Percentiles rank a stretch among this genome's conserved stretches.
Conservation (phyloP, 2,797 vertebrate species). For the Lagodon rhomboides region DNA sequence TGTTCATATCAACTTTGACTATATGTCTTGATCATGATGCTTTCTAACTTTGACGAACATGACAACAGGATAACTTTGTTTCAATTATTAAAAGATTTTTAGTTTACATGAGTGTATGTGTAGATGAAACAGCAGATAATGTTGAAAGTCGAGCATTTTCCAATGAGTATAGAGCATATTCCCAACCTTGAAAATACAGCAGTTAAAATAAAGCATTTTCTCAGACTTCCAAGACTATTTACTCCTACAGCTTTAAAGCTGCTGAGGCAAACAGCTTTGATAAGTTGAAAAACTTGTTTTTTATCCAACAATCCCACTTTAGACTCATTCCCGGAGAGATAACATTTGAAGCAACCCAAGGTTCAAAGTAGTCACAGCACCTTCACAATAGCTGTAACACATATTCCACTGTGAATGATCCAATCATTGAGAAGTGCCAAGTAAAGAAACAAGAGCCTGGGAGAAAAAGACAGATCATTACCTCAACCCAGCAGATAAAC, state of each 20-base stretch:
- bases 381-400: slow-evolving; percentile 33
- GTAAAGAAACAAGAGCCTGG: slow-evolving; percentile 53
- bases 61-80: too few species aligned
- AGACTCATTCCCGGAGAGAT: slow-evolving; percentile 8
- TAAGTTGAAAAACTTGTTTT: neutral
- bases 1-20: too few species aligned
- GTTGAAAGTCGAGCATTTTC: too few species aligned
- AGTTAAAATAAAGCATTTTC: too few species aligned
- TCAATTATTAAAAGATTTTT: too few species aligned
- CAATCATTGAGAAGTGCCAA: slow-evolving; percentile 35
- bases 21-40: too few species aligned
- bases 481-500: slow-evolving; percentile 49
- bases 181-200: too few species aligned
- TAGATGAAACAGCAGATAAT: too few species aligned
- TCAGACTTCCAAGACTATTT: too few species aligned
- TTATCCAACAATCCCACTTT: neutral
- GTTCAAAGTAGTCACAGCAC: slow-evolving; percentile 25
- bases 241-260: neutral
- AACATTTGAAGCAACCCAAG: neutral
- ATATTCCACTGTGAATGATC: slow-evolving; percentile 44
- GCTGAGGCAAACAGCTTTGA: neutral
- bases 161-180: too few species aligned
- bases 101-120: too few species aligned
- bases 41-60: too few species aligned
- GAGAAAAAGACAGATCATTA: slow-evolving; percentile 50